Evolutionary conservation across 2,888 invertebrate species (phyloP).

Genomic region (Callosobruchus maculatus): DNA sequence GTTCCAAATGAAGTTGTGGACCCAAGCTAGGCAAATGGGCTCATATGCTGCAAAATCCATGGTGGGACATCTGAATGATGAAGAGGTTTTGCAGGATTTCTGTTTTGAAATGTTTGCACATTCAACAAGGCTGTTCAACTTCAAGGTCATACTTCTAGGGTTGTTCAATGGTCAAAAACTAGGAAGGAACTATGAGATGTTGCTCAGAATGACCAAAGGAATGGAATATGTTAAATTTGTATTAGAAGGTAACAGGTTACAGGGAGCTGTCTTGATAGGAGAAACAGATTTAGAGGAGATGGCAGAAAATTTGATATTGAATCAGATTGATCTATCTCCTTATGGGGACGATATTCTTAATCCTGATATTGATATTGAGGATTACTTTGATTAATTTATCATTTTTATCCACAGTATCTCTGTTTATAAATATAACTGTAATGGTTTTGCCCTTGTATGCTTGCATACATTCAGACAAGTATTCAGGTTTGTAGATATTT

Average conservation of each 20-base stretch:
- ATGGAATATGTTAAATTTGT: constrained; percentile 86
- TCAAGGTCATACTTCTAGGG: constrained; percentile 87
- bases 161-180: constrained; percentile 90
- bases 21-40: constrained; percentile 98
- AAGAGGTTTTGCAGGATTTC: constrained; percentile 80
- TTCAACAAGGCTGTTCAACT: constrained; percentile 91
- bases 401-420: background rate
- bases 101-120: constrained; percentile 98
- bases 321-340: constrained; percentile 83
- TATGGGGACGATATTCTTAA: constrained; percentile 91
- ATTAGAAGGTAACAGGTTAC: constrained; percentile 75
- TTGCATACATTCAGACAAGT: background rate
- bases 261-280: constrained; percentile 93
- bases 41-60: constrained; percentile 89
- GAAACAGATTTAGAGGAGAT: constrained; percentile 97
- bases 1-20: constrained; percentile 96
- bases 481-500: background rate
- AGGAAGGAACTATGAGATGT: constrained; percentile 73
- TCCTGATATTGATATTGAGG: constrained; percentile 96
- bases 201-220: constrained; percentile 78
- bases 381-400: constrained; percentile 86
- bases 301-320: constrained; percentile 95
- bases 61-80: constrained; percentile 59
- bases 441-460: background rate
- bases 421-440: background rate